phyloP scores from a whole-genome alignment of 2,113 vertebrate genomes.

The Lynx canadensis region DNA sequence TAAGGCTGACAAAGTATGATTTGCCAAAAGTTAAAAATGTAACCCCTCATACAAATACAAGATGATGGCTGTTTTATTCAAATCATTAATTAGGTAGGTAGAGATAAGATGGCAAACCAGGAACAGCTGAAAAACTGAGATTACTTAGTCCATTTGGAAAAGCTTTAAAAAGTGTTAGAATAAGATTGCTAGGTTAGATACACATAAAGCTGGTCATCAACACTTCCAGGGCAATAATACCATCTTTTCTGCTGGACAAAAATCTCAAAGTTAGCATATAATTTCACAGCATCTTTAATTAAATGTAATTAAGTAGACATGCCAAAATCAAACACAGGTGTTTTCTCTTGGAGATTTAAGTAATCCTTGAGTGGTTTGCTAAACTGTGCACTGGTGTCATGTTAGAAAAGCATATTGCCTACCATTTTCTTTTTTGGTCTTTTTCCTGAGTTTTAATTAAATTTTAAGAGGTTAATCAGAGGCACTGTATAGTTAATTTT shows the following conservation, averaged over 20 bases:
- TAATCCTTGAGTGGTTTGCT: neutral
- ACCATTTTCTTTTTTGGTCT: neutral
- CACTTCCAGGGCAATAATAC: neutral
- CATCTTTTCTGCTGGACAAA: neutral
- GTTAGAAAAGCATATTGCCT: neutral
- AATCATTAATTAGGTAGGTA: neutral
- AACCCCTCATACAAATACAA: neutral
- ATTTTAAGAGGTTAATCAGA: neutral
- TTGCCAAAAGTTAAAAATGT: neutral
- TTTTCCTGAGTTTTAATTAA: neutral
- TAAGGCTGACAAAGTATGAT: neutral
- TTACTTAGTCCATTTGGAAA: neutral
- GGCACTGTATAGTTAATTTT: neutral
- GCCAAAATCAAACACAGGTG: neutral
- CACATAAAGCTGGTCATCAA: neutral
- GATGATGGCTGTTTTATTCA: neutral
- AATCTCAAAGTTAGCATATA: neutral
- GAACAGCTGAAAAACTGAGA: neutral
- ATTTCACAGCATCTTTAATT: neutral
- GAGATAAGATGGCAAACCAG: neutral
- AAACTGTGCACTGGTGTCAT: neutral
- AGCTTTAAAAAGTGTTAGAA: neutral
- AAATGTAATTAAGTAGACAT: neutral
- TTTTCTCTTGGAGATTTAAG: neutral
- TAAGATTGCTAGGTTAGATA: neutral